Percentiles rank a stretch among this genome's conserved stretches.
Evolutionary conservation across 2,113 vertebrate genomes (phyloP).

Genomic region (Osmerus eperlanus): DNA sequence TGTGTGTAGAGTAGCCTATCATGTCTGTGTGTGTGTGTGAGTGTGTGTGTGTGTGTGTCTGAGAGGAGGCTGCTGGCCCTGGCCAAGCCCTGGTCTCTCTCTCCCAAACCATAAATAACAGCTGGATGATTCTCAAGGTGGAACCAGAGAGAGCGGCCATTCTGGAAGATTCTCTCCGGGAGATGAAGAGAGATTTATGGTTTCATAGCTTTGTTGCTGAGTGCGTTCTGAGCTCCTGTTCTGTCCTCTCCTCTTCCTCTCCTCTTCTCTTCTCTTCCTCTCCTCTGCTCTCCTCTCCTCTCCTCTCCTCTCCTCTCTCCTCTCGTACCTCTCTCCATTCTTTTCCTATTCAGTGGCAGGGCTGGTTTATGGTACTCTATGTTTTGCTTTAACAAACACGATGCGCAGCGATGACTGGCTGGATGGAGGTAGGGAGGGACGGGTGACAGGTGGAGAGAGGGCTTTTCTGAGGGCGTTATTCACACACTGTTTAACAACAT

Average conservation of each 20-base stretch:
- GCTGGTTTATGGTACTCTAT: slow-evolving; percentile 74
- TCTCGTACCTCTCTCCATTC: no score
- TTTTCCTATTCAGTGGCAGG: slow-evolving; percentile 67
- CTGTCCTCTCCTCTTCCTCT: slow-evolving; percentile 51
- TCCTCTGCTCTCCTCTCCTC: no score
- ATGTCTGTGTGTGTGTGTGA: not conserved
- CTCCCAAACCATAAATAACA: slow-evolving; percentile 81
- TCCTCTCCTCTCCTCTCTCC: no score
- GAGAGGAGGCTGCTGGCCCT: slow-evolving; percentile 8
- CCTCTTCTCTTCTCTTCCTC: no score
- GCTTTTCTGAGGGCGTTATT: no score
- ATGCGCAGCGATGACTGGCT: slow-evolving; percentile 40
- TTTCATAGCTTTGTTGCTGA: slow-evolving; percentile 83
- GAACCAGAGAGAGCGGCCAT: slow-evolving; percentile 80
- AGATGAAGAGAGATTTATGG: slow-evolving; percentile 81
- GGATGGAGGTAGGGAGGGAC: no score
- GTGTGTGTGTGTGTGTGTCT: not conserved
- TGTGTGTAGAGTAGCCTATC: not conserved
- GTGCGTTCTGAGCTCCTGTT: slow-evolving; percentile 62
- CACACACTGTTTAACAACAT: no score
- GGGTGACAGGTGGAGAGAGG: no score
- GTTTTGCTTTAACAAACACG: slow-evolving; percentile 81
- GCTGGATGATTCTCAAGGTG: slow-evolving; percentile 84
- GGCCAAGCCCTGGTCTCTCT: slow-evolving; percentile 55
- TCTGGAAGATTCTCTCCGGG: slow-evolving; percentile 83